Evolutionary conservation across 2,113 vertebrate genomes (phyloP).

Genomic region (Tragulus kanchil): DNA sequence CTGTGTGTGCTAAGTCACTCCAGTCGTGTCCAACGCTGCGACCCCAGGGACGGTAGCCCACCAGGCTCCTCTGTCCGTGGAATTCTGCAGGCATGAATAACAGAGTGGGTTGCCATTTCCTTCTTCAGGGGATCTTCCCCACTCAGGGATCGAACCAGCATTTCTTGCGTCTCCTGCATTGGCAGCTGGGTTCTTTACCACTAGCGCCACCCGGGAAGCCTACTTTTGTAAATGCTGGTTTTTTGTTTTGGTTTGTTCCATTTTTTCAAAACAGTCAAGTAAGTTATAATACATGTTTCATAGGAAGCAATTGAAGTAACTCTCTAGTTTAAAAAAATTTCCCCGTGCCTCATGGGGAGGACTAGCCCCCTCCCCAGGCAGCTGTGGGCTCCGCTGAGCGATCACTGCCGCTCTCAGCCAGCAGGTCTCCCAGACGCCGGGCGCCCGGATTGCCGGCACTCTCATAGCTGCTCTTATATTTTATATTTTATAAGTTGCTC

Average conservation of each 20-base stretch:
- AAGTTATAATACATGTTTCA: neutral
- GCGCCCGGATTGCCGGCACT: neutral
- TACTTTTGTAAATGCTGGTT: too few relatives aligned
- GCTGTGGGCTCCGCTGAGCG: neutral
- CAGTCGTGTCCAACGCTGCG: too few relatives aligned
- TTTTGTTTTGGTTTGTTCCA: too few relatives aligned
- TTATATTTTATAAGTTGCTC: neutral
- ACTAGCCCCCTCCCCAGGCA: neutral
- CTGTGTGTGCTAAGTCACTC: neutral
- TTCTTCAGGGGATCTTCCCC: too few relatives aligned
- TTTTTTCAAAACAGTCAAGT: neutral
- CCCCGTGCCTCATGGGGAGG: neutral
- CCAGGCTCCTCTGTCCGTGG: too few relatives aligned
- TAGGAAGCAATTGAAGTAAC: neutral
- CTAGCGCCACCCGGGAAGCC: too few relatives aligned
- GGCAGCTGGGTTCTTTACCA: too few relatives aligned
- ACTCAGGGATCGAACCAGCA: too few relatives aligned
- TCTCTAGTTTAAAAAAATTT: neutral
- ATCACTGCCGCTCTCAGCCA: rapidly evolving
- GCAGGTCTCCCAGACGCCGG: neutral
- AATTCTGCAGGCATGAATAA: too few relatives aligned
- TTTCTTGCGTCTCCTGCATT: too few relatives aligned
- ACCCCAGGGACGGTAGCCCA: too few relatives aligned
- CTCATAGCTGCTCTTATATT: neutral
- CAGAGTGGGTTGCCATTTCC: too few relatives aligned